Evolutionary conservation across 2,113 vertebrate genomes (phyloP).

Genomic region (Rhombomys opimus): DNA sequence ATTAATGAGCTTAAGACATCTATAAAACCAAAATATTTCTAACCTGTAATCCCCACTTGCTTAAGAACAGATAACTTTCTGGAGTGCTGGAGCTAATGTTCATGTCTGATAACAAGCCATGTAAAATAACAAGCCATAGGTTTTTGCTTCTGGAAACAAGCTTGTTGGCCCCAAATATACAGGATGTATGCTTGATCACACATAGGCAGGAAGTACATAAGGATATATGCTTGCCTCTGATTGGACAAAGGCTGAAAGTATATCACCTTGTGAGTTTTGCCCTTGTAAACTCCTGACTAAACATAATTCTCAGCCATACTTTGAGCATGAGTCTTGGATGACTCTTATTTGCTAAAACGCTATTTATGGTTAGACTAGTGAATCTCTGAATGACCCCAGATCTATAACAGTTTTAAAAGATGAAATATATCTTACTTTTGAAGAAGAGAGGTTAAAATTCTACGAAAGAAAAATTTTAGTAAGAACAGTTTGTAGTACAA

Average conservation of each 20-base stretch:
- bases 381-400: background rate
- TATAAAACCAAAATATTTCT: background rate
- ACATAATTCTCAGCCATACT: background rate
- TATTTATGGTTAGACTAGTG: background rate
- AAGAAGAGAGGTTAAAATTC: slow-evolving; percentile 81
- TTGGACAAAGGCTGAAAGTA: too few species aligned
- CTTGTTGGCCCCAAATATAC: background rate
- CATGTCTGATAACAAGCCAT: background rate
- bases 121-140: background rate
- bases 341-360: background rate
- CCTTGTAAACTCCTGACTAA: background rate
- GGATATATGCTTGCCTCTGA: background rate
- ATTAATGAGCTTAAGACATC: background rate
- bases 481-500: slow-evolving; percentile 73
- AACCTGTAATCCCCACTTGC: background rate
- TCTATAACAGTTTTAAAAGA: slow-evolving; percentile 60
- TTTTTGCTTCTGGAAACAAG: background rate
- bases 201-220: background rate
- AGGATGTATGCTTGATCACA: background rate
- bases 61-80: background rate
- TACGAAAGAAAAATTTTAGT: slow-evolving; percentile 79
- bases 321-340: background rate
- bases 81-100: background rate
- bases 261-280: background rate
- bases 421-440: slow-evolving; percentile 79